Evolutionary conservation across 2,888 invertebrate genomes (phyloP).

Genomic region (Coenonympha arcania): DNA sequence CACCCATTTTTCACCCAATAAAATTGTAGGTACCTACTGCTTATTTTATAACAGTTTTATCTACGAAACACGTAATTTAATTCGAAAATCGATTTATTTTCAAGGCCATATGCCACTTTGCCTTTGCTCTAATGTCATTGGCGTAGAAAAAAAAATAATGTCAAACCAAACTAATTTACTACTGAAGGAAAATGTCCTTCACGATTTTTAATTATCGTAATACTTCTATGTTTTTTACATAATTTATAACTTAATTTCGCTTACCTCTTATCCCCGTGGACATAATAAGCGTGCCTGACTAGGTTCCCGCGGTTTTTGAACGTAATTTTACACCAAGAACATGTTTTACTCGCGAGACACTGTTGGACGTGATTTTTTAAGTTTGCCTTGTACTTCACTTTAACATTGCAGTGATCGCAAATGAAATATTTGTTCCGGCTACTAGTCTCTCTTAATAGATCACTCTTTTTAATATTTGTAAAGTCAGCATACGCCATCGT

Average conservation of each 20-base stretch:
- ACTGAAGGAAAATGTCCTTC: too few relatives aligned
- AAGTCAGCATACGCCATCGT: slow-evolving; percentile 14
- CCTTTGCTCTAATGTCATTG: slow-evolving; percentile 1
- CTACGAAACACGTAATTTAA: background rate
- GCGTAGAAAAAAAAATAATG: background rate
- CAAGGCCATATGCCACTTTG: background rate
- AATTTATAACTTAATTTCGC: background rate
- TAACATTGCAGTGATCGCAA: slow-evolving; percentile 21
- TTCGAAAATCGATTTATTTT: slow-evolving; percentile 1
- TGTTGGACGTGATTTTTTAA: slow-evolving; percentile 14
- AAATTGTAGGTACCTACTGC: background rate
- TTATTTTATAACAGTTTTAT: background rate
- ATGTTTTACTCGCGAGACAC: slow-evolving; percentile 20
- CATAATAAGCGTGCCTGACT: slow-evolving; percentile 27
- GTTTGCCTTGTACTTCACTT: background rate
- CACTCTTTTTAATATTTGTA: background rate
- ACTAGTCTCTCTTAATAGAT: slow-evolving; percentile 24
- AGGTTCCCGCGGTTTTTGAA: slow-evolving; percentile 37
- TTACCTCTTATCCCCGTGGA: slow-evolving; percentile 34
- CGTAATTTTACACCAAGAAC: slow-evolving; percentile 34
- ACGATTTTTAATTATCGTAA: too few relatives aligned
- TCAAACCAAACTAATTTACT: too few relatives aligned
- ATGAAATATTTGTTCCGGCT: slow-evolving; percentile 28
- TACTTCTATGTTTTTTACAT: background rate
- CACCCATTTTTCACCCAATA: background rate